These are phyloP conservation scores for Dysmachus trigonus DNA, from an alignment of 2,888 invertebrate genomes.

Conservation along the genomic window DNA sequence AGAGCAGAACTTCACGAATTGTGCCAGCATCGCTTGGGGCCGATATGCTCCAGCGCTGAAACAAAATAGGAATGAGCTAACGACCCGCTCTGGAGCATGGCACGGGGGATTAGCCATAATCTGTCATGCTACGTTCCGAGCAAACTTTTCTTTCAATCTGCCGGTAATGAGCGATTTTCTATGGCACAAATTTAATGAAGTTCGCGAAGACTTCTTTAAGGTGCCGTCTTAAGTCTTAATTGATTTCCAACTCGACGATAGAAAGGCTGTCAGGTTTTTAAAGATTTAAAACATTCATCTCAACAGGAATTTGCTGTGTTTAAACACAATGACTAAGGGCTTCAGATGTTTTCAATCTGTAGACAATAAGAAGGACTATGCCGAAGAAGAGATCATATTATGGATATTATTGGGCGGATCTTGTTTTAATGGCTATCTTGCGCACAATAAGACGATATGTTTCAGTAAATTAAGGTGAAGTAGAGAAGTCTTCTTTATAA, in stretches of 20 bases:
- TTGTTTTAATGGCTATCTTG: not conserved
- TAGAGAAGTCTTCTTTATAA: not conserved
- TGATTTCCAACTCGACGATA: not conserved
- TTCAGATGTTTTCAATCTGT: not conserved
- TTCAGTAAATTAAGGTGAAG: not conserved
- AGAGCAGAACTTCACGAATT: not conserved
- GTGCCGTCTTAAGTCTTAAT: not conserved
- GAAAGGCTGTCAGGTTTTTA: not conserved
- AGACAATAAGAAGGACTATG: not conserved
- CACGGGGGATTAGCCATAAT: constrained; percentile 16
- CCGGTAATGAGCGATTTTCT: constrained; percentile 18
- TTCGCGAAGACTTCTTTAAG: not conserved
- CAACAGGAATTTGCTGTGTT: not conserved
- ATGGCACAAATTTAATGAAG: not conserved
- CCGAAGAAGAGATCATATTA: not conserved
- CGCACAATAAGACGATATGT: not conserved
- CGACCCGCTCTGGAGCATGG: not conserved
- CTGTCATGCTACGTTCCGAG: constrained; percentile 19
- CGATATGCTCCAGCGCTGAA: not conserved
- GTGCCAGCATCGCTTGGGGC: not conserved
- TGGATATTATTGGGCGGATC: not conserved
- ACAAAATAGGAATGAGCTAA: constrained; percentile 15
- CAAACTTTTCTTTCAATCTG: constrained; percentile 8
- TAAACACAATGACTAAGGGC: not conserved
- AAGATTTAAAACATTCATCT: not conserved